A percentile compares a stretch with the other conserved stretches of the same genome.
Evolutionary conservation across 2,888 invertebrate species (phyloP).

Genomic region (Chymomyza caudatula): DNA sequence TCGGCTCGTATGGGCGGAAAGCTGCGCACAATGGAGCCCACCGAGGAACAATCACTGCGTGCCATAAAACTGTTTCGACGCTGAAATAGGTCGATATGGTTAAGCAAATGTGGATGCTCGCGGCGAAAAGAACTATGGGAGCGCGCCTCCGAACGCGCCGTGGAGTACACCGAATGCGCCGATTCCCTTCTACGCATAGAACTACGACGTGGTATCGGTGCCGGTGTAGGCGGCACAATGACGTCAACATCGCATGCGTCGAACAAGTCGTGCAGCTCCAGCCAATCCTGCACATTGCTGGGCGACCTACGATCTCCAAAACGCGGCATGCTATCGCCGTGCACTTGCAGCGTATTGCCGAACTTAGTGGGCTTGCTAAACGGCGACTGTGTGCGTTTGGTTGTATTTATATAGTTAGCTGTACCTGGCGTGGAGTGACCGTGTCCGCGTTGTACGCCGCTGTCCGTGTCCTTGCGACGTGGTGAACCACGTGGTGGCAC

Average conservation of each 20-base stretch:
- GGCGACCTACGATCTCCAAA: conserved; percentile 77
- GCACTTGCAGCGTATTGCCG: conserved; percentile 49
- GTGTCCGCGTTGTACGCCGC: conserved; percentile 30
- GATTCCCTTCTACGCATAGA: conserved; percentile 60
- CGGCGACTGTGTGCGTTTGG: conserved; percentile 17
- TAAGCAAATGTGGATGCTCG: conserved; percentile 50
- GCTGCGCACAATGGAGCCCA: conserved; percentile 72
- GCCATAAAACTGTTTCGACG: conserved; percentile 73
- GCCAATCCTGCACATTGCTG: conserved; percentile 77
- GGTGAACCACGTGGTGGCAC: conserved; percentile 92
- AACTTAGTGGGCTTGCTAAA: not conserved
- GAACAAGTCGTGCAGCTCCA: conserved; percentile 75
- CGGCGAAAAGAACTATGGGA: conserved; percentile 49
- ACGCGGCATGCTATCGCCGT: conserved; percentile 61
- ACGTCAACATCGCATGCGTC: conserved; percentile 36
- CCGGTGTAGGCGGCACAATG: conserved; percentile 16
- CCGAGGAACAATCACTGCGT: conserved; percentile 72
- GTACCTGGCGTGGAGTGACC: conserved; percentile 70
- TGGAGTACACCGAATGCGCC: conserved; percentile 58
- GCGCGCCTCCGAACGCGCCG: conserved; percentile 60
- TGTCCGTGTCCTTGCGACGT: conserved; percentile 77
- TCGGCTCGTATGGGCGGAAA: conserved; percentile 73
- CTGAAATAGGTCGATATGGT: conserved; percentile 70
- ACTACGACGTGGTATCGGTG: conserved; percentile 19
- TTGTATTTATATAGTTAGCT: conserved; percentile 35